These are phyloP conservation scores for Gephyroberyx darwinii DNA, from an alignment of 2,797 vertebrate species.

Conservation along the genomic window DNA sequence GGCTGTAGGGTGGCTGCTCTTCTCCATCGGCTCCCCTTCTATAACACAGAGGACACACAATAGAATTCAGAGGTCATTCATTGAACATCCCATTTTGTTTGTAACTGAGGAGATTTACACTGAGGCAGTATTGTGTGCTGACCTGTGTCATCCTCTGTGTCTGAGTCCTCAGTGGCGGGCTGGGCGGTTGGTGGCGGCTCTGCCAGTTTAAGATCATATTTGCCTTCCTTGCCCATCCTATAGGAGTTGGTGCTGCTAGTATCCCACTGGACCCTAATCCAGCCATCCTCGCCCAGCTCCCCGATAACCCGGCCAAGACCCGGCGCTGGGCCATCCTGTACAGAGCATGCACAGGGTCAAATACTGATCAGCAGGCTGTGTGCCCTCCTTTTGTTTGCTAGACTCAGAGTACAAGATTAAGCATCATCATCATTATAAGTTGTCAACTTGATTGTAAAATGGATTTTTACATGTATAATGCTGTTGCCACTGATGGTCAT, in stretches of 20 bases:
- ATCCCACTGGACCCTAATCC: constrained; percentile 99
- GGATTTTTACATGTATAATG: neutral
- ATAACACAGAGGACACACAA: constrained; percentile 28
- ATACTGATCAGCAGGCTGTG: neutral
- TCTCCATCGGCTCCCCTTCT: constrained; percentile 92
- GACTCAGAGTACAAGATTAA: neutral
- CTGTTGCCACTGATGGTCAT: too few species aligned
- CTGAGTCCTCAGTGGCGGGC: constrained; percentile 90
- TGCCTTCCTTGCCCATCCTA: constrained; percentile 98
- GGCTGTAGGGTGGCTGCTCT: constrained; percentile 92
- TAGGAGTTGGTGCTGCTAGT: constrained; percentile 99
- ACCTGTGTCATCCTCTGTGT: constrained; percentile 97
- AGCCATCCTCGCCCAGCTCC: constrained; percentile 96
- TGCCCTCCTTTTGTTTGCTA: neutral
- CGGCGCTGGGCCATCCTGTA: constrained; percentile 93
- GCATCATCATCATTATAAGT: neutral
- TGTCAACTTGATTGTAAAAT: neutral
- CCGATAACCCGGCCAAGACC: constrained; percentile 96
- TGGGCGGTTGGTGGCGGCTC: constrained; percentile 89
- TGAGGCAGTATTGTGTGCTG: constrained; percentile 23
- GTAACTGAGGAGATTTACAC: neutral
- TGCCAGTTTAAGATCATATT: constrained; percentile 95
- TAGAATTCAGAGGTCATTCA: neutral
- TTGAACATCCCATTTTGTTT: neutral
- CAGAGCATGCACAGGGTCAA: neutral